Evolutionary conservation across 2,888 invertebrate species (phyloP).

Genomic region (Clitarchus hookeri): DNA sequence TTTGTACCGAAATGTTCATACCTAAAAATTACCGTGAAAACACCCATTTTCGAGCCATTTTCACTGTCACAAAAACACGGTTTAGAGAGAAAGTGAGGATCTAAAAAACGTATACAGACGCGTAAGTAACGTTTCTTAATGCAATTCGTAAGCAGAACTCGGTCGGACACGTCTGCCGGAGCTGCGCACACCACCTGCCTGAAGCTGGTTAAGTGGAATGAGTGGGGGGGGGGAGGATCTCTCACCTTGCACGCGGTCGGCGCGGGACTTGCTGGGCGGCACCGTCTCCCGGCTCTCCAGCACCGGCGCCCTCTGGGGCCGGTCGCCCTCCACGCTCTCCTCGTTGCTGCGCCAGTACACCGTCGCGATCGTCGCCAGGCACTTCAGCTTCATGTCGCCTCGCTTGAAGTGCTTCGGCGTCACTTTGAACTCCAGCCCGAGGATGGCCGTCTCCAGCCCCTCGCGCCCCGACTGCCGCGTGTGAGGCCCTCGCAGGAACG

Average conservation of each 20-base stretch:
- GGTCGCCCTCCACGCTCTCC: conserved; percentile 81
- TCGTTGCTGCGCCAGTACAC: conserved; percentile 88
- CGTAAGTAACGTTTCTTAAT: too few species aligned
- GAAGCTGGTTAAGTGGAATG: too few species aligned
- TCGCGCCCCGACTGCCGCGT: conserved; percentile 61
- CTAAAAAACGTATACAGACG: too few species aligned
- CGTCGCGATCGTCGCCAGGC: conserved; percentile 84
- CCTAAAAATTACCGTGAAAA: too few species aligned
- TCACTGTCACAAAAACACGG: too few species aligned
- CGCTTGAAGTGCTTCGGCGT: conserved; percentile 76
- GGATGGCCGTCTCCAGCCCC: conserved; percentile 76
- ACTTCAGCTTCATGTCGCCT: conserved; percentile 87
- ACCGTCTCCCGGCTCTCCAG: conserved; percentile 71
- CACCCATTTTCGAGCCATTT: too few species aligned
- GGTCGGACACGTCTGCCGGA: too few species aligned
- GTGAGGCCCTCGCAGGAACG: conserved; percentile 58
- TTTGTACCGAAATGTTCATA: too few species aligned
- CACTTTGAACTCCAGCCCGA: conserved; percentile 81
- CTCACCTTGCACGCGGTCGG: conserved; percentile 74
- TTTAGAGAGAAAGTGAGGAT: too few species aligned
- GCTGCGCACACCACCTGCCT: too few species aligned
- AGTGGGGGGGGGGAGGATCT: too few species aligned
- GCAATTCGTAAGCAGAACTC: too few species aligned
- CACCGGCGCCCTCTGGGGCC: conserved; percentile 71
- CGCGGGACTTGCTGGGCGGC: conserved; percentile 62